Evolutionary conservation across 2,888 invertebrate species (phyloP).

Genomic region (Ormyrus pomaceus): DNA sequence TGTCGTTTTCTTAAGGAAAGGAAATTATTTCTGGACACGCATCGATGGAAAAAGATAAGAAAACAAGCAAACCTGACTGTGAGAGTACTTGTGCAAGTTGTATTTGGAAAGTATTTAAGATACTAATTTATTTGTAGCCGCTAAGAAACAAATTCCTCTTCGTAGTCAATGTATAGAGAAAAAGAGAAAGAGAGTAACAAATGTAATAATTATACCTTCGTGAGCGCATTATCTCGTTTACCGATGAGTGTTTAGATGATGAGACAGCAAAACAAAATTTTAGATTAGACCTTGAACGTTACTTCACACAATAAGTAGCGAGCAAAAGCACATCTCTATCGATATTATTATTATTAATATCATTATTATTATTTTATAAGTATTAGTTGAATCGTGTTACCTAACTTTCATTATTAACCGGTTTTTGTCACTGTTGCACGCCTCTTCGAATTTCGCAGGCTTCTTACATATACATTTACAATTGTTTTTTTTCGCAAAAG

Average conservation of each 20-base stretch:
- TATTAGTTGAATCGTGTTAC: conserved; percentile 58
- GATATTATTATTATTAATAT: conserved; percentile 54
- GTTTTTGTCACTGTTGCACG: conserved; percentile 53
- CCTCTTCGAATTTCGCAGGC: conserved; percentile 35
- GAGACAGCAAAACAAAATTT: conserved; percentile 36
- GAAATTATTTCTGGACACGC: conserved; percentile 32
- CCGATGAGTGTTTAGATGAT: conserved; percentile 49
- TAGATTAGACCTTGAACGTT: conserved; percentile 52
- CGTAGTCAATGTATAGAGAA: conserved; percentile 69
- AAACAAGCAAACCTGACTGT: conserved; percentile 52
- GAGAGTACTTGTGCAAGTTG: conserved; percentile 59
- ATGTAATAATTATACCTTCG: conserved; percentile 44
- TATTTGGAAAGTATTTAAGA: conserved; percentile 68
- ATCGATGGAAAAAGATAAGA: background rate
- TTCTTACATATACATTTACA: conserved; percentile 21
- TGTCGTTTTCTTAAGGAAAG: conserved; percentile 16
- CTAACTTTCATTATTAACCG: conserved; percentile 52
- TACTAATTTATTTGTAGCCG: conserved; percentile 70
- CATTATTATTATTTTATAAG: conserved; percentile 51
- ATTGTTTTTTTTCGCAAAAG: conserved; percentile 28
- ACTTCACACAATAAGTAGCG: conserved; percentile 37
- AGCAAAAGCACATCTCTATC: conserved; percentile 50
- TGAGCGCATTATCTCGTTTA: conserved; percentile 19
- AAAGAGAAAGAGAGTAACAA: conserved; percentile 58
- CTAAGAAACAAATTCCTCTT: conserved; percentile 62